Conservation (phyloP, 2,797 vertebrate genomes). For the Bufotes viridis region DNA sequence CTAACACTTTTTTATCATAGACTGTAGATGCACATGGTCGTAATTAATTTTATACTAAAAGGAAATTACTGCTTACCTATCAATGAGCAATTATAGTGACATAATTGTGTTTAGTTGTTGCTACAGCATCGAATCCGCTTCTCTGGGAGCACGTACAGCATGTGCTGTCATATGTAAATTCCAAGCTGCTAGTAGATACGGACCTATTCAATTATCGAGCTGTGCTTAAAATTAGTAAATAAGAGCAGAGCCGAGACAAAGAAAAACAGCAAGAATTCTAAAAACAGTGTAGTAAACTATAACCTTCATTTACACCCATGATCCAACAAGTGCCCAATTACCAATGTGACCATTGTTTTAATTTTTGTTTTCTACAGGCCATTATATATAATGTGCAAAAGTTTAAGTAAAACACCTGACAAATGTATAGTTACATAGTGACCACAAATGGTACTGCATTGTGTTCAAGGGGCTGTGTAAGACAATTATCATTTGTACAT, state of each 20-base stretch:
- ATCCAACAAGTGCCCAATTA: neutral
- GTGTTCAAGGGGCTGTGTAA: neutral
- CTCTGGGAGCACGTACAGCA: neutral
- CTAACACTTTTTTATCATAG: too few relatives aligned
- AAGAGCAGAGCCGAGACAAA: neutral
- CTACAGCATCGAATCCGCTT: neutral
- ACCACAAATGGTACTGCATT: neutral
- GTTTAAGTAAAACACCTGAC: neutral
- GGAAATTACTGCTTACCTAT: neutral
- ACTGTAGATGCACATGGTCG: too few relatives aligned
- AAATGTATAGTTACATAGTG: neutral
- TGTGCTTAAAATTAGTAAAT: conserved; percentile 17
- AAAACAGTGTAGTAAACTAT: neutral
- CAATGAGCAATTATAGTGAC: neutral
- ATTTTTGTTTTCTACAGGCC: neutral
- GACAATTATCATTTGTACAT: neutral
- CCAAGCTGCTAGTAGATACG: neutral
- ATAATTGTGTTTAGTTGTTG: neutral
- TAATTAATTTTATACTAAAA: neutral
- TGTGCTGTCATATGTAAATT: conserved; percentile 13
- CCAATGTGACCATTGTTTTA: too few relatives aligned
- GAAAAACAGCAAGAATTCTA: neutral
- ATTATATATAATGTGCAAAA: neutral
- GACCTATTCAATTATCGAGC: conserved; percentile 21
- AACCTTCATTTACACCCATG: neutral